Evolutionary conservation across 2,888 invertebrate genomes (phyloP).

Genomic region (Conops quadrifasciatus): DNA sequence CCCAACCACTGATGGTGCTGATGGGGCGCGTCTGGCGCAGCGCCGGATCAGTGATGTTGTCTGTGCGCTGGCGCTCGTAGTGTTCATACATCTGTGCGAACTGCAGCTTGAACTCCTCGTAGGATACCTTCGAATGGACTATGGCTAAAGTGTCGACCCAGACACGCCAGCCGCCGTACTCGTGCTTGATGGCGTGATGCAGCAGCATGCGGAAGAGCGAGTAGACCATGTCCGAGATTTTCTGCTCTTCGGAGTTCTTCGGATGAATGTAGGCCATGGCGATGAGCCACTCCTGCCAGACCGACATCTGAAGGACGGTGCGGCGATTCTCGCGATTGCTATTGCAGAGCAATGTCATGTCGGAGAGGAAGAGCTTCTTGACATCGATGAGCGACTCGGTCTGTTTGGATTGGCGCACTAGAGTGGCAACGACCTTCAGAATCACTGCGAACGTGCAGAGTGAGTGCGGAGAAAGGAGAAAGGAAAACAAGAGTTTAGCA

Average conservation of each 20-base stretch:
- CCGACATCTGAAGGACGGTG: conserved; percentile 99
- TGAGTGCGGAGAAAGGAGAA: conserved; percentile 12
- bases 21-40: conserved; percentile 91
- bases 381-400: conserved; percentile 90
- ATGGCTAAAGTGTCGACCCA: conserved; percentile 99
- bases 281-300: conserved; percentile 99
- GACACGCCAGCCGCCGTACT: conserved; percentile 99
- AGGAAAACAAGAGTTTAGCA: conserved; percentile 21
- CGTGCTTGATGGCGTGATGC: conserved; percentile 98
- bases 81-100: conserved; percentile 98
- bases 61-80: conserved; percentile 91
- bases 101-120: conserved; percentile 97
- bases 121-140: conserved; percentile 98
- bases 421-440: conserved; percentile 96
- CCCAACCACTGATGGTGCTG: conserved; percentile 96
- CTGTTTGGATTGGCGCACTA: conserved; percentile 96
- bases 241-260: conserved; percentile 92
- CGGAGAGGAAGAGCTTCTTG: conserved; percentile 95
- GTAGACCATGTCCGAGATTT: conserved; percentile 98
- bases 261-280: conserved; percentile 99
- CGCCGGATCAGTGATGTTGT: conserved; percentile 95
- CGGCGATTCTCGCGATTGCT: conserved; percentile 96
- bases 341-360: conserved; percentile 97
- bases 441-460: conserved; percentile 75
- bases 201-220: conserved; percentile 95